A percentile compares a stretch with the other conserved stretches of the same genome.
These are phyloP conservation scores for Eueides isabella DNA, from an alignment of 1,140 invertebrate genomes.

Conservation along the genomic window DNA sequence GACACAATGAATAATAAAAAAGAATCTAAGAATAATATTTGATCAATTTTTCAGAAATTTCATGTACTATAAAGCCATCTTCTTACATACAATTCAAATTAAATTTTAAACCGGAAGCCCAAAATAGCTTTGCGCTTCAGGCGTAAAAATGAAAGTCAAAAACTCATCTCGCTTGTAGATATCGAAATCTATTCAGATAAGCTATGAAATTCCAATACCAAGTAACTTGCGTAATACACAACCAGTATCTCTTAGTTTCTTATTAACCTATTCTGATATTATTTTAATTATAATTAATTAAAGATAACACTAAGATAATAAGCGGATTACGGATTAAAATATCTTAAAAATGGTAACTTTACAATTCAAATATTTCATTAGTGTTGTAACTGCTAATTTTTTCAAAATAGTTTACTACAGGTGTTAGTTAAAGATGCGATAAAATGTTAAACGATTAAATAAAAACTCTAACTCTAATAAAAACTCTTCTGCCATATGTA, in stretches of 20 bases:
- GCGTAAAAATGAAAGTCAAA: conserved; percentile 3
- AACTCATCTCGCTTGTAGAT: neutral
- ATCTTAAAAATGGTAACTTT: neutral
- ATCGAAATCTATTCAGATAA: neutral
- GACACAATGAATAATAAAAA: too few relatives aligned
- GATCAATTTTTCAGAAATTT: too few relatives aligned
- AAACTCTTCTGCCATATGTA: too few relatives aligned
- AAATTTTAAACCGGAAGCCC: neutral
- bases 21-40: too few relatives aligned
- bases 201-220: neutral
- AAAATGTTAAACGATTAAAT: neutral
- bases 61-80: too few relatives aligned
- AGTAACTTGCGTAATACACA: neutral
- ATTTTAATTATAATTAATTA: conserved; percentile 42
- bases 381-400: conserved; percentile 24
- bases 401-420: conserved; percentile 18
- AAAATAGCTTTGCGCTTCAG: neutral
- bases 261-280: conserved; percentile 17
- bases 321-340: conserved; percentile 11
- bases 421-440: neutral
- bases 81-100: neutral
- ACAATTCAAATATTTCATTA: conserved; percentile 28
- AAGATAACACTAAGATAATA: conserved; percentile 29
- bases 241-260: neutral
- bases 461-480: too few relatives aligned